phyloP scores from a whole-genome alignment of 2,113 vertebrate species.

The Oceanites oceanicus region DNA sequence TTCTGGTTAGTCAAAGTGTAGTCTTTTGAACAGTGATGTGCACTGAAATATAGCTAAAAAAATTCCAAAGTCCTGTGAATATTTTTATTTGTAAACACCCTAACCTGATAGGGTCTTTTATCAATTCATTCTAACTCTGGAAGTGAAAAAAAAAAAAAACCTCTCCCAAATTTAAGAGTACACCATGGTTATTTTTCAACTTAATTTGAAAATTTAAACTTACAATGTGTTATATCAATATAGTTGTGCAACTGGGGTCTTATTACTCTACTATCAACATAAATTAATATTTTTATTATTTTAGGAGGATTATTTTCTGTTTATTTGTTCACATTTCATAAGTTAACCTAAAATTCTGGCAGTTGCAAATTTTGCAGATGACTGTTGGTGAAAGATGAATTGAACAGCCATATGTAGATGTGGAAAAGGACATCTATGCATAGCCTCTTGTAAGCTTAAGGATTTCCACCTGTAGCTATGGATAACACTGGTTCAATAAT shows the following conservation, averaged over 20 bases:
- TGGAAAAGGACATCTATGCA: not conserved
- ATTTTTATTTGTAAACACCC: not conserved
- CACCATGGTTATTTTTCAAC: not conserved
- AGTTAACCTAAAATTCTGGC: not conserved
- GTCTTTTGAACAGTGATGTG: not conserved
- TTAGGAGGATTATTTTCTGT: not conserved
- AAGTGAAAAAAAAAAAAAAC: not conserved
- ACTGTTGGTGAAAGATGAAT: not conserved
- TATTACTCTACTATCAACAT: not conserved
- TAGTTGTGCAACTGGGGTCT: not conserved
- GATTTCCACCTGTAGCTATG: not conserved
- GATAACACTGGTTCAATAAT: not conserved
- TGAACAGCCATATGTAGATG: not conserved
- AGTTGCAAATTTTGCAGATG: not conserved
- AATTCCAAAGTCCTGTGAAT: not conserved
- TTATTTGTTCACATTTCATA: not conserved
- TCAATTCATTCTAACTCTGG: rapidly evolving
- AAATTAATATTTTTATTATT: not conserved
- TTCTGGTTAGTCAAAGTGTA: not conserved
- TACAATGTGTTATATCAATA: not conserved
- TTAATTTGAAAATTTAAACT: not conserved
- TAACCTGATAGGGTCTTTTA: not conserved
- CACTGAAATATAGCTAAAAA: not conserved
- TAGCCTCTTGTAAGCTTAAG: not conserved
- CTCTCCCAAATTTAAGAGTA: not conserved